phyloP scores from a whole-genome alignment of 2,888 invertebrate genomes.

The Mythimna impura region DNA sequence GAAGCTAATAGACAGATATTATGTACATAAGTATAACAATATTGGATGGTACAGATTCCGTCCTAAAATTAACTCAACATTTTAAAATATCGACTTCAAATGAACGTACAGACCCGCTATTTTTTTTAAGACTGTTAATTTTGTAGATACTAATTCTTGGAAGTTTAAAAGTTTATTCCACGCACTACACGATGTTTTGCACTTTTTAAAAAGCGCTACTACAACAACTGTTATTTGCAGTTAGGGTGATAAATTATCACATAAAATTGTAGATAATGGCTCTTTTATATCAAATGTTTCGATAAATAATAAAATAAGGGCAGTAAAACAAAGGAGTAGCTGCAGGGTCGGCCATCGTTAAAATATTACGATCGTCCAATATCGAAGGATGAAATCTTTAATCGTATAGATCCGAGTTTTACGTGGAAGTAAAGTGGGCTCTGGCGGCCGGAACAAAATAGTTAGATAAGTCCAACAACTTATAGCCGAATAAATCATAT shows the following conservation, averaged over 20 bases:
- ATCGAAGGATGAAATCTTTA: conserved; percentile 88
- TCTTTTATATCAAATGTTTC: conserved; percentile 86
- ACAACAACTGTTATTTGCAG: conserved; percentile 69
- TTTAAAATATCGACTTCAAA: too few relatives aligned
- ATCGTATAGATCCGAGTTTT: conserved; percentile 82
- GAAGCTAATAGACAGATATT: too few relatives aligned
- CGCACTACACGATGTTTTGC: conserved; percentile 11
- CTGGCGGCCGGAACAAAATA: conserved; percentile 75
- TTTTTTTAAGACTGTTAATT: too few relatives aligned
- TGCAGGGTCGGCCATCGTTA: conserved; percentile 83
- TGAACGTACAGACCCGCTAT: too few relatives aligned
- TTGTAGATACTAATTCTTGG: too few relatives aligned
- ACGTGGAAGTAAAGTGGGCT: conserved; percentile 78
- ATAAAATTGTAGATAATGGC: conserved; percentile 84
- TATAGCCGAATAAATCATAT: conserved; percentile 79
- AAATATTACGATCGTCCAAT: conserved; percentile 89
- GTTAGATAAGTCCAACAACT: conserved; percentile 77
- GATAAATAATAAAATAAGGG: conserved; percentile 88
- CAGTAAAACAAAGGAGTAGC: conserved; percentile 86
- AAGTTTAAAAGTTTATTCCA: too few relatives aligned
- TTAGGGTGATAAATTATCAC: conserved; percentile 79
- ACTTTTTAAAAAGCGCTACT: conserved; percentile 54
- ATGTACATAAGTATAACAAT: too few relatives aligned
- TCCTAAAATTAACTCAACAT: too few relatives aligned
- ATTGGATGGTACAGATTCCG: too few relatives aligned